Conservation (phyloP, 2,113 vertebrate species). For the Heteronetta atricapilla region DNA sequence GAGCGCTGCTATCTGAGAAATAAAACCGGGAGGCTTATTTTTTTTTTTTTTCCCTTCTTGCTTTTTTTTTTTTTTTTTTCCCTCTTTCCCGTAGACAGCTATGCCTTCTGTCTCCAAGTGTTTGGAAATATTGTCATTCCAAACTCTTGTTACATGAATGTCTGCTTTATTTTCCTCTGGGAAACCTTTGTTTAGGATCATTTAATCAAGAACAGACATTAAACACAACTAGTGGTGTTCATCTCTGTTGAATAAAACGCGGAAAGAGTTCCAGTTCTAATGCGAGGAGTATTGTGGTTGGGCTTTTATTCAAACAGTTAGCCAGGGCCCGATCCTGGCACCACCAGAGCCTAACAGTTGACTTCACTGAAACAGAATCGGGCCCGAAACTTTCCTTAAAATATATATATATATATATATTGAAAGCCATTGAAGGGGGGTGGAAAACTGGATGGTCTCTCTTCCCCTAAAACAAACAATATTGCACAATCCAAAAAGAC, state of each 20-base stretch:
- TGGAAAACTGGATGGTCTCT: background rate
- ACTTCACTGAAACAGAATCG: background rate
- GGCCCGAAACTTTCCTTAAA: background rate
- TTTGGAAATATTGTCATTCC: constrained; percentile 75
- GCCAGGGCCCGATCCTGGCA: constrained; percentile 32
- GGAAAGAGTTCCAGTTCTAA: constrained; percentile 38
- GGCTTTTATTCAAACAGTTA: constrained; percentile 58
- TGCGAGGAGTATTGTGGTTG: constrained; percentile 22
- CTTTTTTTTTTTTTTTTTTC: background rate
- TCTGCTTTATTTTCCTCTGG: constrained; percentile 79
- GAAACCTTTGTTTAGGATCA: constrained; percentile 79
- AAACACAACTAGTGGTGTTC: constrained; percentile 73
- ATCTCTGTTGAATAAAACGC: constrained; percentile 74
- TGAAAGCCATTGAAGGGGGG: background rate
- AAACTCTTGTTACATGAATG: constrained; percentile 74
- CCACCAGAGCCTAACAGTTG: background rate
- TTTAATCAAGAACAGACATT: constrained; percentile 77
- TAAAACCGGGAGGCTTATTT: constrained; percentile 14
- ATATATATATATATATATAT: too few species aligned
- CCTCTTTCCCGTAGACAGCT: background rate
- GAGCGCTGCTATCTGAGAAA: constrained; percentile 22
- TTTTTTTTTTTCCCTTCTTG: too few species aligned
- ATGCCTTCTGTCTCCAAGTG: constrained; percentile 69
- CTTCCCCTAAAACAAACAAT: constrained; percentile 15
- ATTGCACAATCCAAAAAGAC: background rate